These are phyloP conservation scores for Pterocles gutturalis DNA, from an alignment of 2,113 vertebrate genomes.

Conservation along the genomic window DNA sequence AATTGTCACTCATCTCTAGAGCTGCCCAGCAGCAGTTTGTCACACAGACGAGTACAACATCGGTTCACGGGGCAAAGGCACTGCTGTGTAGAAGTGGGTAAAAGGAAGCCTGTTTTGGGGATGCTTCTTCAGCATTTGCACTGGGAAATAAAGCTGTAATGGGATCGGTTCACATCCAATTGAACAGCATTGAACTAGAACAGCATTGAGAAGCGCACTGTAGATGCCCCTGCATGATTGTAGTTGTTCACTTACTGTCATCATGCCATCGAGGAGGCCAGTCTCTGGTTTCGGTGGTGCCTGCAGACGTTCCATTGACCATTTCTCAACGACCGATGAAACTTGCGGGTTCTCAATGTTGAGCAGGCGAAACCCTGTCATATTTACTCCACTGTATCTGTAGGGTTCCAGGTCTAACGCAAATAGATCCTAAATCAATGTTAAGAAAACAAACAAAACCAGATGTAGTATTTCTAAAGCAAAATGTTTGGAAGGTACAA, in stretches of 20 bases:
- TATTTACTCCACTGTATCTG: constrained; percentile 96
- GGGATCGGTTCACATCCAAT: background rate
- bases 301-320: constrained; percentile 95
- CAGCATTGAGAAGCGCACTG: accelerated
- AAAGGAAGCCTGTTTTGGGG: background rate
- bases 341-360: constrained; percentile 89
- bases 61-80: background rate
- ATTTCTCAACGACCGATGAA: constrained; percentile 90
- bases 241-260: constrained; percentile 85
- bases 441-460: background rate
- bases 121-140: background rate
- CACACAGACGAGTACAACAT: background rate
- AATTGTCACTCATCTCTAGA: background rate
- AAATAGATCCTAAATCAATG: constrained; percentile 87
- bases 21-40: background rate
- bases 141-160: background rate
- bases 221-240: background rate
- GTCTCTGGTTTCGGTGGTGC: constrained; percentile 87
- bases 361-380: constrained; percentile 96
- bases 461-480: background rate
- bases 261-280: constrained; percentile 91
- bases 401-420: constrained; percentile 95
- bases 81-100: background rate
- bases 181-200: background rate
- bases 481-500: background rate